A percentile compares a stretch with the other conserved stretches of the same genome.
Evolutionary conservation across 1,140 invertebrate genomes (phyloP).

Genomic region (Delia radicum): DNA sequence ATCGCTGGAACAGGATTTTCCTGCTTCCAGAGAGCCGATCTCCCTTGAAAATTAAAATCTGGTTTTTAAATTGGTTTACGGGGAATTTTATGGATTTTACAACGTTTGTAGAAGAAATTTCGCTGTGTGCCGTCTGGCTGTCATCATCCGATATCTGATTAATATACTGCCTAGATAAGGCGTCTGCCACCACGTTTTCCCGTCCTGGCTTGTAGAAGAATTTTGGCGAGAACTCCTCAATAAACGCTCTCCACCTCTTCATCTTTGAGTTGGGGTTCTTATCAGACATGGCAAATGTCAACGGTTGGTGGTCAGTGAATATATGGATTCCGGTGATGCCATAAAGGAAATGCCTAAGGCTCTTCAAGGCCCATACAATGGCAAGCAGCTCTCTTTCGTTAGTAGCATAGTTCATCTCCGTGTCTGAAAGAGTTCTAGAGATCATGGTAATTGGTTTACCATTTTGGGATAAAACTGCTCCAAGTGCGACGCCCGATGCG

Average conservation of each 20-base stretch:
- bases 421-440: constrained; percentile 10
- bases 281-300: background rate
- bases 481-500: constrained; percentile 38
- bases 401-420: constrained; percentile 21
- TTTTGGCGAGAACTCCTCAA: background rate
- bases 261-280: background rate
- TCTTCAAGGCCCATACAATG: constrained; percentile 24
- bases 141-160: background rate
- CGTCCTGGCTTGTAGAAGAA: background rate
- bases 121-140: background rate
- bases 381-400: constrained; percentile 24
- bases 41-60: background rate
- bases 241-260: background rate
- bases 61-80: background rate
- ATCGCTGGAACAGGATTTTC: background rate
- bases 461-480: constrained; percentile 42
- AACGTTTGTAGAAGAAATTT: background rate
- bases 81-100: background rate
- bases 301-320: constrained; percentile 24
- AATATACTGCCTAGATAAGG: background rate
- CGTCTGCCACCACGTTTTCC: background rate
- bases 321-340: background rate
- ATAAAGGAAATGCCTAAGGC: background rate
- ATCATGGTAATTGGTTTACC: constrained; percentile 21
- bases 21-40: background rate